Evolutionary conservation across 35 echinoderm and acorn worm species (phyloP), one percentile per base, ranked within the genome.

Genomic region (Lytechinus variegatus): DNA sequence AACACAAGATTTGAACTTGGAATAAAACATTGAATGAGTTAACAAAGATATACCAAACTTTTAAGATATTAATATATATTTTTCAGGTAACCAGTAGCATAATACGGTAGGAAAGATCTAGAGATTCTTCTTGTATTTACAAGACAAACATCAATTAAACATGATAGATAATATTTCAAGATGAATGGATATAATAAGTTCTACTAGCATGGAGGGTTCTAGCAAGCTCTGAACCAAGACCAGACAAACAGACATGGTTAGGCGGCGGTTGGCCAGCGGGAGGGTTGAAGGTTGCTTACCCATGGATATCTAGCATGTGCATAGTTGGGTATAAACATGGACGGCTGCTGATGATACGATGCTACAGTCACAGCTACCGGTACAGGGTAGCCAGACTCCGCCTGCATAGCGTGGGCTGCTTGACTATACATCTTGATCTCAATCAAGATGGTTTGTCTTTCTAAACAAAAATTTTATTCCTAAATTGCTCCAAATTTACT

Each of bases 341-440:
- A 93, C 92, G 92, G 92, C 54, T 93, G 92, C 92, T 93, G 92
- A n/a, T 93, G 54, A 27, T 93, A 57, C 1, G 52, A 27, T 10
- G 92, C 52, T 1, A 93, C 92, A 10, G 92, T 93, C 53, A 93
- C 92, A 54, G 92, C 92, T 54, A 93, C 92, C 54, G 92, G 92
- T 13, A 93, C 92, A 54, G 92, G 92, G 92, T 93, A 93, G 53
- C 92, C 92, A 11, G 92, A 55, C 92, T 93, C 92, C 52, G 92
- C 52, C 92, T 93, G 92, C 92, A 93, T 93, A 54, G 92, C 53
- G 54, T 93, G 92, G 92, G 92, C 92, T 93, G 92, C 92, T 54
- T 93, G 92, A n/a, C 92, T 93, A 57, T 93, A 93, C 92, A 93
- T 93, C 91, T 14, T 71, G 61, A 71, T 71, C 61, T 71, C 61